Base-by-base conservation (phyloP, 2,888 invertebrate genomes). In the Agrotis ipsilon region DNA sequence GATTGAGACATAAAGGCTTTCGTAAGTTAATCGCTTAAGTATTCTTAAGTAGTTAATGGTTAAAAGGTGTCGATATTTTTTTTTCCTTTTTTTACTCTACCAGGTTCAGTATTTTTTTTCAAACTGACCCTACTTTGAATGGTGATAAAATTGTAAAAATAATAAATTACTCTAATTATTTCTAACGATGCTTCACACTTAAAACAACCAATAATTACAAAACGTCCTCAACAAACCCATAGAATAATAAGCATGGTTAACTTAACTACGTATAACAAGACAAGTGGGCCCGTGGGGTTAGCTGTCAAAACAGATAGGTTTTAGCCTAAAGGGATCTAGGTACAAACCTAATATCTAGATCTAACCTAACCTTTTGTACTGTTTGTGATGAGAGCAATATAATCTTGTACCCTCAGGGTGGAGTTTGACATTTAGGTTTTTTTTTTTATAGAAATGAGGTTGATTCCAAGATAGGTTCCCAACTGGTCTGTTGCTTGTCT, bases 281-380 rank as follows among this genome's bases (percentile, higher is more conserved):
- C 54, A 46, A 54, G n/a, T 48, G 27, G 27, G 49, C 68, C 57
- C 24, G 58, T 63, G 27, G 68, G 64, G 49, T 64, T 16, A 45
- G 4, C 61, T 75, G 68, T 79, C 80, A 79, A 62, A 82, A 75
- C 46, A 13, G 80, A 64, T 71, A 21, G 48, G 43, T 60, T 61
- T 65, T 55, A 62, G 51, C 79, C 83, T 69, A 9, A 46, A 72
- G 75, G 48, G 21, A 14, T 43, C 24, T 45, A 48, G 18, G 32
- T 27, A 73, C 27, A 32, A 45, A 45, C 32, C 55, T 70, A n/a
- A 49, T 63, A 81, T 72, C 78, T 81, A 66, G 61, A 74, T 78
- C 82, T 61, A 54, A 59, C 0, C 62, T 80, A 68, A 80, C 70
- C 68, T 82, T 81, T 60, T 21, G 19, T 19, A 72, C 49, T 58